Conservation (phyloP, 2,113 vertebrate genomes). For the Pachycephala philippinensis region DNA sequence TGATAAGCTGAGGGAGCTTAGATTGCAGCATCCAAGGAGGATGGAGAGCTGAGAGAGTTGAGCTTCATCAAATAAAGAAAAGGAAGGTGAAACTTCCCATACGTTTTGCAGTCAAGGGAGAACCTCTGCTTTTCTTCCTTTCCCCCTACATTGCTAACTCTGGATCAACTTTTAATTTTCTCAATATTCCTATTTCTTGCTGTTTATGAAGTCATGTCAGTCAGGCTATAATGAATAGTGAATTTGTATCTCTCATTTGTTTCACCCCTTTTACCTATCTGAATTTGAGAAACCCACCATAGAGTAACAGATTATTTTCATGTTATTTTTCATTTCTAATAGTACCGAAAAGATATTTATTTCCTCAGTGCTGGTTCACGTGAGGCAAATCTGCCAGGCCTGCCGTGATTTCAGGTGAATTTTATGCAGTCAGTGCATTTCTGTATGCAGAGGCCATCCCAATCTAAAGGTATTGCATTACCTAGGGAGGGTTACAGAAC, state of each 20-base stretch:
- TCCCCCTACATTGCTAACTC: not conserved
- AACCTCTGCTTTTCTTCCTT: not conserved
- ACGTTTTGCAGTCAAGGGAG: not conserved
- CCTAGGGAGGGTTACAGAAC: not conserved
- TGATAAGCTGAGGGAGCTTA: not conserved
- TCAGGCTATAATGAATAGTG: not conserved
- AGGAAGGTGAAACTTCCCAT: not conserved
- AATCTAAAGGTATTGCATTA: not conserved
- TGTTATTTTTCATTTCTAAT: not conserved
- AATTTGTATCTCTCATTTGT: not conserved
- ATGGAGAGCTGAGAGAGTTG: not conserved
- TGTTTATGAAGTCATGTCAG: not conserved
- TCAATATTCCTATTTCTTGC: not conserved
- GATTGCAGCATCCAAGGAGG: not conserved
- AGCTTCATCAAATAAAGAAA: not conserved
- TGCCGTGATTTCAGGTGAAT: not conserved
- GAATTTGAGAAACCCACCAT: not conserved
- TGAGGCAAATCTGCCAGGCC: not conserved
- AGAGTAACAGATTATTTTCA: not conserved
- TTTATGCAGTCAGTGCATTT: not conserved
- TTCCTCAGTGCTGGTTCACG: not conserved
- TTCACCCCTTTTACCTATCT: not conserved
- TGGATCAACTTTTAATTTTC: not conserved
- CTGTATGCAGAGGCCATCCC: not conserved
- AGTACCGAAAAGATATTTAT: not conserved